A percentile compares a stretch with the other conserved stretches of the same genome.
Evolutionary conservation across 2,797 vertebrate species (phyloP).

Genomic region (Pterois miles): DNA sequence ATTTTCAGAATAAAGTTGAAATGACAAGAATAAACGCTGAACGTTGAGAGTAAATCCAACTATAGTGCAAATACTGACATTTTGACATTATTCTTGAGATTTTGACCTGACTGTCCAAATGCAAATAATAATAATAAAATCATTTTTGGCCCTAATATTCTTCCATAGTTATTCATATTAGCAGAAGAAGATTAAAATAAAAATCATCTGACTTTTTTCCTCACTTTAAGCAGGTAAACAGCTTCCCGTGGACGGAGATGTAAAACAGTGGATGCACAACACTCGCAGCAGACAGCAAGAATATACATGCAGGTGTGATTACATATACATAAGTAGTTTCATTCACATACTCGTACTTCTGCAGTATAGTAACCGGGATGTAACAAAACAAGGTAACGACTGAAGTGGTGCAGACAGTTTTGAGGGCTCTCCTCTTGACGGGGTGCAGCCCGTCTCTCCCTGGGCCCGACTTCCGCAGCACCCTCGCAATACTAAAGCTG

Average conservation of each 20-base stretch:
- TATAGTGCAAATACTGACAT: too few species aligned
- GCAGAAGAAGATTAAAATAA: background rate
- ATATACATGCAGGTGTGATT: accelerated
- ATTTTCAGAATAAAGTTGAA: too few species aligned
- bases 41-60: too few species aligned
- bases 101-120: too few species aligned
- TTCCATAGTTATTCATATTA: too few species aligned
- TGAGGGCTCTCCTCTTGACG: slow-evolving; percentile 44
- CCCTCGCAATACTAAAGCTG: background rate
- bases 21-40: too few species aligned
- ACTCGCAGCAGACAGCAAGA: slow-evolving; percentile 27
- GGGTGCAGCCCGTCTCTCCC: slow-evolving; percentile 33
- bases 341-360: accelerated
- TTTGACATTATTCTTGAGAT: too few species aligned
- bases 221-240: background rate
- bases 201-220: background rate
- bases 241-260: slow-evolving; percentile 19
- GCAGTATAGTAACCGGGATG: background rate
- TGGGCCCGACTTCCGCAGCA: slow-evolving; percentile 31
- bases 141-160: too few species aligned
- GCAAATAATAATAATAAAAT: too few species aligned
- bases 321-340: accelerated
- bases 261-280: slow-evolving; percentile 56
- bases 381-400: slow-evolving; percentile 6
- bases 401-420: slow-evolving; percentile 7